phyloP scores from a whole-genome alignment of 2,888 invertebrate genomes.

The Agriopis marginaria region DNA sequence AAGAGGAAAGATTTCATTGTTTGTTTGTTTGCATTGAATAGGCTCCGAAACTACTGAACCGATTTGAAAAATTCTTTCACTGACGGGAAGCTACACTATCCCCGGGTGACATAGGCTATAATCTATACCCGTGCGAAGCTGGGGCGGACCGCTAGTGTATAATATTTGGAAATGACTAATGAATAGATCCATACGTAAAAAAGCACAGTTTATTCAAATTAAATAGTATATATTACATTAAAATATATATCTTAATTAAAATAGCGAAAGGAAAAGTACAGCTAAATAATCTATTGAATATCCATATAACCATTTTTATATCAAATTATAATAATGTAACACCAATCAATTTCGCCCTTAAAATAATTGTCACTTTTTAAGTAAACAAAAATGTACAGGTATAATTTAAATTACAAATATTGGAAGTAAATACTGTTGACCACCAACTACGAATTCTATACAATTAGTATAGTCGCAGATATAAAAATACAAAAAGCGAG shows the following conservation, averaged over 20 bases:
- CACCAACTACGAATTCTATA: slow-evolving; percentile 61
- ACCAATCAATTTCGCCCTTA: slow-evolving; percentile 75
- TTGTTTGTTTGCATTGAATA: no score
- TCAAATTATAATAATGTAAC: slow-evolving; percentile 62
- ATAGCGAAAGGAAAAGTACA: slow-evolving; percentile 83
- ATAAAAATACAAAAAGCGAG: slow-evolving; percentile 86
- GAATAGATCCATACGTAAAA: slow-evolving; percentile 65
- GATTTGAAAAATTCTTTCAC: no score
- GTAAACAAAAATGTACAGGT: slow-evolving; percentile 74
- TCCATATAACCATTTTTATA: slow-evolving; percentile 76
- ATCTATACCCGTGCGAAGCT: no score
- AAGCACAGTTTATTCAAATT: slow-evolving; percentile 86
- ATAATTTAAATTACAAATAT: slow-evolving; percentile 53
- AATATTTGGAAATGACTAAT: slow-evolving; percentile 6
- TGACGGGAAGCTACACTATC: no score
- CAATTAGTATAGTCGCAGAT: slow-evolving; percentile 67
- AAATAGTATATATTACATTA: slow-evolving; percentile 86
- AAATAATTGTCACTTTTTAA: slow-evolving; percentile 69
- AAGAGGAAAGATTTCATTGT: no score
- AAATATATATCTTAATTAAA: slow-evolving; percentile 84
- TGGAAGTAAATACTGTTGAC: slow-evolving; percentile 73
- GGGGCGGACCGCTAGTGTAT: no score
- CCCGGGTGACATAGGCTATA: no score
- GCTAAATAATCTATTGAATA: slow-evolving; percentile 82
- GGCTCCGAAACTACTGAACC: no score